Evolutionary conservation across 2,888 invertebrate species (phyloP).

Genomic region (Ophion slaviceki): DNA sequence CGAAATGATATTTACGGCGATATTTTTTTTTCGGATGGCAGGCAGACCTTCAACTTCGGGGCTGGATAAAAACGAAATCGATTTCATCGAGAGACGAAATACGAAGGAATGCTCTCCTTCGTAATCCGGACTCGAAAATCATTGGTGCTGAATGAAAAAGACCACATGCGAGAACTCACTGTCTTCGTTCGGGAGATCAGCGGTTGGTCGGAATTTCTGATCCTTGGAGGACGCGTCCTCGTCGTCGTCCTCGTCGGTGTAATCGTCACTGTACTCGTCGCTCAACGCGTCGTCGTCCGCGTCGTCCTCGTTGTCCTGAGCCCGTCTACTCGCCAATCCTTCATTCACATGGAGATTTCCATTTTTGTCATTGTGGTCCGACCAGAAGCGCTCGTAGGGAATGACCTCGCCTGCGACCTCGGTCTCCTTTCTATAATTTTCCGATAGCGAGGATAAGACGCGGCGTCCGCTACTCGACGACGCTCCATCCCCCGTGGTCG

Average conservation of each 20-base stretch:
- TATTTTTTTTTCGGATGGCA: too few species aligned
- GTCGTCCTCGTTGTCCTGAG: background rate
- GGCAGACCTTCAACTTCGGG: too few species aligned
- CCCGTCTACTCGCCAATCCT: background rate
- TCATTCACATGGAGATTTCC: background rate
- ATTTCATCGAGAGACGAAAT: too few species aligned
- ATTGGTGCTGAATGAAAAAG: background rate
- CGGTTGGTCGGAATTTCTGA: constrained; percentile 31
- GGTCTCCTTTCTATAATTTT: background rate
- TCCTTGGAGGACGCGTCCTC: constrained; percentile 12
- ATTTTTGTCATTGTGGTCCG: background rate
- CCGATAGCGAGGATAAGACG: background rate
- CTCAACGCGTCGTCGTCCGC: constrained; percentile 10
- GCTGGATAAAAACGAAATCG: too few species aligned
- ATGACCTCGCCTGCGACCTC: constrained; percentile 6
- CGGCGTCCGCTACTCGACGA: background rate
- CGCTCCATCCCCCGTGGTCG: background rate
- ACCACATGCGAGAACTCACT: constrained; percentile 23
- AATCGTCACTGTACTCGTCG: background rate
- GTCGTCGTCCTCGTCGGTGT: background rate
- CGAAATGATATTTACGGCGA: too few species aligned
- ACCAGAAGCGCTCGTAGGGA: constrained; percentile 12
- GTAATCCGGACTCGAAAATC: background rate
- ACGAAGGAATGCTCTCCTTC: too few species aligned
- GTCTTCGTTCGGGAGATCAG: background rate